Base-by-base conservation (phyloP, 1,140 invertebrate genomes). In the Trissolcus basalis region DNA sequence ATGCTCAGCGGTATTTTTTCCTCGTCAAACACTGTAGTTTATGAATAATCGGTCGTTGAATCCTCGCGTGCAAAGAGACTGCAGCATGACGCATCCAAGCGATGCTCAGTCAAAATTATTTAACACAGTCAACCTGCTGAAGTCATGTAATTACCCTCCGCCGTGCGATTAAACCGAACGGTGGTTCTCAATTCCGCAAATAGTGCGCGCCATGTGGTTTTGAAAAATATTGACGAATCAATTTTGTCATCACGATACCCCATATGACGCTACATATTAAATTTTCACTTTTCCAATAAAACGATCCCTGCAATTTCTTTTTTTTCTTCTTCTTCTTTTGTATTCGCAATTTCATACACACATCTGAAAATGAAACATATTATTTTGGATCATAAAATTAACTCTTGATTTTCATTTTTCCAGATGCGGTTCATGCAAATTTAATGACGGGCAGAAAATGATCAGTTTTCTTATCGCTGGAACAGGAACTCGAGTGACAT, bases 21-120 rank as follows among this genome's bases (percentile, higher is more conserved):
- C 60, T 10, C 55, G 48, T 75, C 35, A 15, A 5, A 51, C 64
- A 45, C 39, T n/a, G 59, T 56, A 63, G 71, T 53, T 69, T 56
- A 69, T 61, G 35, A 68, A 67, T 58, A 77, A 77, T 77, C 75
- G 72, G 75, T 77, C 75, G 64, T 77, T 77, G 75, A 77, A 77
- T 69, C 64, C 63, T 77, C 72, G 75, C 75, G 64, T 72, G 75
- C 64, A 72, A 77, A 53, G 59, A 63, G 64, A 68, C 68, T 77
- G 75, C 68, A 77, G 72, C 68, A 71, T 77, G 75, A 77, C 75
- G 75, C 75, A 77, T 77, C 75, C 51, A 64, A 64, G 64, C 68
- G 72, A 68, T 75, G 72, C 59, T 64, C 59, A 48, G 58, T 75
- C 64, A 48, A 75, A 75, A 69, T 75, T 68, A 75, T 75, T 75